Conservation (phyloP, 2,797 vertebrate species). For the Ambastaia sidthimunki region DNA sequence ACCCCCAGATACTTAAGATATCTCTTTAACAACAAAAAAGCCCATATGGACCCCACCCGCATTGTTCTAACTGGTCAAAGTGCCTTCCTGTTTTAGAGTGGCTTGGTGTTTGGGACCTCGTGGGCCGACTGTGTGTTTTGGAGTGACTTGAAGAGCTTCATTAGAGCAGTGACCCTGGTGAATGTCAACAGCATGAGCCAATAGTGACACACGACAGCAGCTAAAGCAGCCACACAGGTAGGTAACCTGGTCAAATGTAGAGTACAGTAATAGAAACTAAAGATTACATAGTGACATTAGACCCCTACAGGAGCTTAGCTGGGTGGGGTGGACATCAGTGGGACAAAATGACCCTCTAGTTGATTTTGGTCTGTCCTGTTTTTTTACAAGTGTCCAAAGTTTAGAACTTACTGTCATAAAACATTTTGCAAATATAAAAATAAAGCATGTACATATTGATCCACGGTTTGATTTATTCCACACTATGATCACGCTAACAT, state of each 20-base stretch:
- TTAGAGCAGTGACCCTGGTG: conserved; percentile 46
- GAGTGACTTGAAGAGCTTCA: conserved; percentile 60
- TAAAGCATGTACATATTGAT: neutral
- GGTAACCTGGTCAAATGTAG: conserved; percentile 20
- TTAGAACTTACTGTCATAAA: neutral
- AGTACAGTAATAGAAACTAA: neutral
- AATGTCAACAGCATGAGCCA: conserved; percentile 58
- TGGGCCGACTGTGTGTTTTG: conserved; percentile 53
- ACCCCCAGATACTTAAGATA: too few species aligned
- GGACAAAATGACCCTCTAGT: neutral
- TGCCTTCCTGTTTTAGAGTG: conserved; percentile 63
- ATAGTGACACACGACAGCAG: conserved; percentile 52
- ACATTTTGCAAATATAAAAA: neutral
- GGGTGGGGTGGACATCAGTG: conserved; percentile 21
- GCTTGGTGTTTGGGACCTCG: conserved; percentile 55
- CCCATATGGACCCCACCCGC: conserved; percentile 58
- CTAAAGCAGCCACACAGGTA: conserved; percentile 67
- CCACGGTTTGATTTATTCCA: neutral
- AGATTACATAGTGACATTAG: neutral
- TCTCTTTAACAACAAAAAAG: too few species aligned
- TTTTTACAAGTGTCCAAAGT: neutral
- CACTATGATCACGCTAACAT: neutral
- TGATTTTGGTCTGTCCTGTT: neutral
- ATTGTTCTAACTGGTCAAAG: conserved; percentile 64
- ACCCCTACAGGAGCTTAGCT: conserved; percentile 2